Evolutionary conservation across 2,113 vertebrate species (phyloP), one percentile per base, ranked within the genome.

Genomic region (Cichladusa arquata): DNA sequence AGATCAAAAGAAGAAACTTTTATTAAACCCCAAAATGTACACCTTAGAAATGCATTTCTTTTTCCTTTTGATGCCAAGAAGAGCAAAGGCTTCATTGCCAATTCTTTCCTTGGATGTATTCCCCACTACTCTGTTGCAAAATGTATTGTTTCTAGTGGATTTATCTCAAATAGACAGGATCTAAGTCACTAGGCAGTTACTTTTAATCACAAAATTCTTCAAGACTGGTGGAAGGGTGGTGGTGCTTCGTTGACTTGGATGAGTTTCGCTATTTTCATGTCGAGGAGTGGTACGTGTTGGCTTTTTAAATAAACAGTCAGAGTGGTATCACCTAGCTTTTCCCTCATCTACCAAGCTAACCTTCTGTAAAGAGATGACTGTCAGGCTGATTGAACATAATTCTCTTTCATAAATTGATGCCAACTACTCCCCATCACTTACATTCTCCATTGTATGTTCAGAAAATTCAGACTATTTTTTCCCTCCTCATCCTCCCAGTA

Each of bases 11-110:
- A 86, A 73, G n/a, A 81, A 83, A 90, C 18, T 36, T 48, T 24
- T 50, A 47, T 66, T 11, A 57, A 36, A 57, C 4, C 0, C 11
- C 10, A 29, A 51, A 28, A 24, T 1, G 0, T 8, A 34, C 14
- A 42, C 31, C 16, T 54, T 29, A 67, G 3, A 78, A 33, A 78
- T 13, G 3, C 23, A 54, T 54, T 70, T 56, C 2, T 65, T 80
- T 34, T 73, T 33, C 28, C 16, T 19, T 31, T 2, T 5, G 8
- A 72, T 31, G 1, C 20, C 25, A 64, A 11, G 40, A 92, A 84
- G 24, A 4, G 28, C 17, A 84, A 80, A 64, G 24, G 1, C 9
- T 28, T 71, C 44, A 33, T 20, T 61, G 8, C 14, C 1, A 0
- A 36, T 36, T 78, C n/a, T 47, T 88, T 56, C 29, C 23, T 69